A percentile compares a stretch with the other conserved stretches of the same genome.
These are phyloP conservation scores for Aeoliscus strigatus DNA, from an alignment of 2,797 vertebrate genomes.

Conservation along the genomic window DNA sequence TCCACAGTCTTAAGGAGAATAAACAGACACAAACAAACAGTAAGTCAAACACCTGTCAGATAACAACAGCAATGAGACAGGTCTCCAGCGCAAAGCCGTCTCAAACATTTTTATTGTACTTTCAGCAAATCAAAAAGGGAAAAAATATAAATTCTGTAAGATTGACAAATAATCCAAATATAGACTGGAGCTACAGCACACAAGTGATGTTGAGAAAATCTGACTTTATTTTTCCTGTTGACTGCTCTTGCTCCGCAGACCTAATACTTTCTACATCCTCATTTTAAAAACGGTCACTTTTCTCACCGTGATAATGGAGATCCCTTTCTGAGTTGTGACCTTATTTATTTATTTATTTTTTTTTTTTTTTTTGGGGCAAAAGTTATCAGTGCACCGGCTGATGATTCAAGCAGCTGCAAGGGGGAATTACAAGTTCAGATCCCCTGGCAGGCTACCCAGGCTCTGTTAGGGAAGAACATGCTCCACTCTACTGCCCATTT, in stretches of 20 bases:
- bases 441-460: slow-evolving; percentile 60
- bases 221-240: slow-evolving; percentile 19
- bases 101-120: too few species aligned
- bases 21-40: slow-evolving; percentile 34
- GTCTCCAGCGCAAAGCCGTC: slow-evolving; percentile 7
- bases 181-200: slow-evolving; percentile 21
- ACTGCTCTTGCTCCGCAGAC: too few species aligned
- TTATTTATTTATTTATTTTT: too few species aligned
- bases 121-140: too few species aligned
- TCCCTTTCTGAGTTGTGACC: slow-evolving; percentile 6
- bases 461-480: slow-evolving; percentile 66
- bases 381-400: slow-evolving; percentile 34
- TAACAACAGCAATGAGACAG: slow-evolving; percentile 15
- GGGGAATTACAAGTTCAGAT: slow-evolving; percentile 66
- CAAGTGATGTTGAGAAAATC: slow-evolving; percentile 21
- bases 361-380: slow-evolving; percentile 23
- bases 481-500: slow-evolving; percentile 73
- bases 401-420: slow-evolving; percentile 49
- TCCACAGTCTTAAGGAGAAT: slow-evolving; percentile 48
- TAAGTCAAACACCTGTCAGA: slow-evolving; percentile 34
- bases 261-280: slow-evolving; percentile 7
- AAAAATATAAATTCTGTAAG: too few species aligned
- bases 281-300: slow-evolving; percentile 9
- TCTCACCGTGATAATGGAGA: slow-evolving; percentile 34
- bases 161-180: too few species aligned